A percentile compares a stretch with the other conserved stretches of the same genome.
Evolutionary conservation across 2,113 vertebrate genomes (phyloP).

Genomic region (Notechis scutatus): DNA sequence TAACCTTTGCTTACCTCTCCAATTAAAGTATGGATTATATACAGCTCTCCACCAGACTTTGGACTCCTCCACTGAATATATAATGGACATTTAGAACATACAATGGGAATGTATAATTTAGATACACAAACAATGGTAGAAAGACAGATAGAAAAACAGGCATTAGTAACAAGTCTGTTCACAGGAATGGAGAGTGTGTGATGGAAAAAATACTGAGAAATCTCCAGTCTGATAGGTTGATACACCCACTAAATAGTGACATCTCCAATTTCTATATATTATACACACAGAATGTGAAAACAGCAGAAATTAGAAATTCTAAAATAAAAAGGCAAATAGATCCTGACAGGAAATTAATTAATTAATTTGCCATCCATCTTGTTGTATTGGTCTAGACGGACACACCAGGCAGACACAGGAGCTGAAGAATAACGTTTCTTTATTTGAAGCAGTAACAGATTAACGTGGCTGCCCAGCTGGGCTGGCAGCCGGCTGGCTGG

Average conservation of each 20-base stretch:
- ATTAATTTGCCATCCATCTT: too few species aligned
- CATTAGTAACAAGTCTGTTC: background rate
- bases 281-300: background rate
- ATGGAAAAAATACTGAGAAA: background rate
- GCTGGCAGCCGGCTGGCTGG: too few species aligned
- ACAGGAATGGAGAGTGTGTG: background rate
- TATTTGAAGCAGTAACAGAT: too few species aligned
- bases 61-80: background rate
- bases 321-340: background rate
- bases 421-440: too few species aligned
- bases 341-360: background rate
- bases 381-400: too few species aligned
- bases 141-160: background rate
- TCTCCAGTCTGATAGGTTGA: background rate
- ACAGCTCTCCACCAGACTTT: background rate
- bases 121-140: background rate
- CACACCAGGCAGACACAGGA: too few species aligned
- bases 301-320: background rate
- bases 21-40: background rate
- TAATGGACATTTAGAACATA: too few species aligned
- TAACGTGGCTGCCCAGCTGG: too few species aligned
- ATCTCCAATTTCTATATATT: background rate
- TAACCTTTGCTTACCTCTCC: background rate
- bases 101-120: too few species aligned
- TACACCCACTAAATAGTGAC: background rate